Conservation (phyloP, 2,888 invertebrate species). For the Xestoiulus laeticollis region DNA sequence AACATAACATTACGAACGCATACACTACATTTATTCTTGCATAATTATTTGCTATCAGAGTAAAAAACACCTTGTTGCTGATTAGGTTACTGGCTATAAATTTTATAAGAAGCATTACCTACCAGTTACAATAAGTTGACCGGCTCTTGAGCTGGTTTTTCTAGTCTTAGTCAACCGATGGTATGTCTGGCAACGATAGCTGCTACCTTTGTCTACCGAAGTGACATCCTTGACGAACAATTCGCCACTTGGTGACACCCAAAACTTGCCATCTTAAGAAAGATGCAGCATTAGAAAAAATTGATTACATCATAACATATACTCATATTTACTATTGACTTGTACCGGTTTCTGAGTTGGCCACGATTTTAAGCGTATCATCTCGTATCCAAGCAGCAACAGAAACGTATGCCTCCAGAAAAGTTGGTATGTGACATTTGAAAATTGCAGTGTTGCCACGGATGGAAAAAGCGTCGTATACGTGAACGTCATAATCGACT, state of each 20-base stretch:
- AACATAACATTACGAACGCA: neutral
- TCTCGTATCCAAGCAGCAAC: conserved; percentile 50
- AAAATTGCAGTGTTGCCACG: conserved; percentile 52
- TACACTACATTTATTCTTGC: too few relatives aligned
- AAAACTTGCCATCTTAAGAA: conserved; percentile 50
- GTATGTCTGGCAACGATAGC: conserved; percentile 47
- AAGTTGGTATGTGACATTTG: conserved; percentile 52
- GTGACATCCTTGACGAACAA: conserved; percentile 46
- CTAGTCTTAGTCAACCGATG: conserved; percentile 43
- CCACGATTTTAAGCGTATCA: conserved; percentile 47
- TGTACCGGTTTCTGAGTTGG: conserved; percentile 31
- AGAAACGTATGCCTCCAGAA: conserved; percentile 42
- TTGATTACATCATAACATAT: neutral
- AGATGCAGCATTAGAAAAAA: neutral
- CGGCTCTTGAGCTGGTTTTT: conserved; percentile 43
- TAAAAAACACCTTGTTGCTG: too few relatives aligned
- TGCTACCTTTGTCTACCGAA: conserved; percentile 45
- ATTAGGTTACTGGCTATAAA: neutral
- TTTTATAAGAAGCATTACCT: neutral
- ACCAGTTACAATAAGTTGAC: conserved; percentile 51
- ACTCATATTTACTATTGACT: neutral
- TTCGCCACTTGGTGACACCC: conserved; percentile 47
- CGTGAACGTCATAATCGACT: conserved; percentile 52
- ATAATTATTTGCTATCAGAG: too few relatives aligned
- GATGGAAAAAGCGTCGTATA: conserved; percentile 48